Conservation (phyloP, 2,888 invertebrate species). For the Drosophila histrio region DNA sequence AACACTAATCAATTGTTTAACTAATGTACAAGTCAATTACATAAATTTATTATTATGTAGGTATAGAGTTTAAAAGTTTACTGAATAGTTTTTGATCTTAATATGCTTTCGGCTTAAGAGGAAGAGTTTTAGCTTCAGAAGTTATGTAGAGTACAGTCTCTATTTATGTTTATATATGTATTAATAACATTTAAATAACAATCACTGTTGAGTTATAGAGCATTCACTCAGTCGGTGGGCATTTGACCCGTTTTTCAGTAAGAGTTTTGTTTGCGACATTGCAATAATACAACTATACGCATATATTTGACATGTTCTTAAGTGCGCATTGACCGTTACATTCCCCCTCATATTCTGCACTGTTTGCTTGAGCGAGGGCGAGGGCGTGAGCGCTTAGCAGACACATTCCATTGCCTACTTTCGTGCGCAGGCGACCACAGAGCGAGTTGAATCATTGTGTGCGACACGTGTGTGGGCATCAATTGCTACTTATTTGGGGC, state of each 20-base stretch:
- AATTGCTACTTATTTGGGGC: slow-evolving; percentile 28
- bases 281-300: slow-evolving; percentile 29
- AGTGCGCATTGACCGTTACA: slow-evolving; percentile 62
- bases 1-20: too few relatives aligned
- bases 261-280: slow-evolving; percentile 18
- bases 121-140: too few relatives aligned
- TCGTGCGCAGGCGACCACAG: slow-evolving; percentile 50
- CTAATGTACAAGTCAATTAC: too few relatives aligned
- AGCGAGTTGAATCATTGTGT: slow-evolving; percentile 2
- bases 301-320: slow-evolving; percentile 60
- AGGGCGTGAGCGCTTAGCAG: slow-evolving; percentile 34
- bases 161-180: background rate
- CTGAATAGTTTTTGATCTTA: too few relatives aligned
- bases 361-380: background rate
- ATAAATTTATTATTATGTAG: too few relatives aligned
- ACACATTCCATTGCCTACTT: slow-evolving; percentile 64
- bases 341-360: background rate
- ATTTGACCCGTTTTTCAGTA: background rate
- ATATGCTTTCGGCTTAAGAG: too few relatives aligned
- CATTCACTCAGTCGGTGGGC: background rate
- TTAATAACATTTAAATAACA: background rate
- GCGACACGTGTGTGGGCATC: slow-evolving; percentile 42
- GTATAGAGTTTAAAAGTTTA: too few relatives aligned
- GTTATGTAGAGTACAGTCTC: background rate
- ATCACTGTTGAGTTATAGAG: background rate